Evolutionary conservation across 2,113 vertebrate genomes (phyloP).

Genomic region (Entomyzon cyanotis): DNA sequence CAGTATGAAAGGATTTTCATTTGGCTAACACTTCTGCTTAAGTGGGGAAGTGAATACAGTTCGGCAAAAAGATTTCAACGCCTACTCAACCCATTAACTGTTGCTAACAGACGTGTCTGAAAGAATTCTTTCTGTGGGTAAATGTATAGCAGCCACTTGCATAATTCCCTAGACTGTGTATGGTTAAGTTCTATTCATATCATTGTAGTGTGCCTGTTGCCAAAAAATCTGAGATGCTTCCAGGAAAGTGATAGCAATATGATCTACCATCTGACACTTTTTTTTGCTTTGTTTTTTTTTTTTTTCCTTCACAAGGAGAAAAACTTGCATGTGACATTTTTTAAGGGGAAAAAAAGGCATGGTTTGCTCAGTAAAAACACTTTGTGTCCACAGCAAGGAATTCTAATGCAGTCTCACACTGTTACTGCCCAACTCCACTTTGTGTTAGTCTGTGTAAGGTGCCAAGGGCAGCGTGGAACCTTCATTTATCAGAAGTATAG

Average conservation of each 20-base stretch:
- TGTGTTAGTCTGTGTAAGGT: background rate
- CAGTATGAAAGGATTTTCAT: background rate
- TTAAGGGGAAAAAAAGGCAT: background rate
- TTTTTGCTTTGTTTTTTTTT: background rate
- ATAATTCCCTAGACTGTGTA: background rate
- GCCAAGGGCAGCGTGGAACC: background rate
- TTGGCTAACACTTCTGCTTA: background rate
- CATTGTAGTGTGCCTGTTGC: background rate
- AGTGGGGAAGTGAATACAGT: background rate
- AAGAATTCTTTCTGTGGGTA: background rate
- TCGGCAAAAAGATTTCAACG: background rate
- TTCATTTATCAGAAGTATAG: background rate
- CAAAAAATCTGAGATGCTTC: constrained; percentile 10
- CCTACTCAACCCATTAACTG: constrained; percentile 8
- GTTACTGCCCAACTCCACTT: background rate
- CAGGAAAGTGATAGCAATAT: constrained; percentile 23
- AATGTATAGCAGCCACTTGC: background rate
- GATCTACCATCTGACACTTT: constrained; percentile 14
- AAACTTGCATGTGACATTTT: background rate
- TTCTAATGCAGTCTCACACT: fast-evolving
- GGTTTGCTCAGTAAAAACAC: background rate
- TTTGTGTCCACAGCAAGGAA: background rate
- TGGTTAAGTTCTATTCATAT: constrained; percentile 27
- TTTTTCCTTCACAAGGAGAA: background rate
- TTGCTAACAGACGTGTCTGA: background rate